Evolutionary conservation across 2,113 vertebrate genomes (phyloP), one percentile per base, ranked within the genome.

Genomic region (Zingel zingel): DNA sequence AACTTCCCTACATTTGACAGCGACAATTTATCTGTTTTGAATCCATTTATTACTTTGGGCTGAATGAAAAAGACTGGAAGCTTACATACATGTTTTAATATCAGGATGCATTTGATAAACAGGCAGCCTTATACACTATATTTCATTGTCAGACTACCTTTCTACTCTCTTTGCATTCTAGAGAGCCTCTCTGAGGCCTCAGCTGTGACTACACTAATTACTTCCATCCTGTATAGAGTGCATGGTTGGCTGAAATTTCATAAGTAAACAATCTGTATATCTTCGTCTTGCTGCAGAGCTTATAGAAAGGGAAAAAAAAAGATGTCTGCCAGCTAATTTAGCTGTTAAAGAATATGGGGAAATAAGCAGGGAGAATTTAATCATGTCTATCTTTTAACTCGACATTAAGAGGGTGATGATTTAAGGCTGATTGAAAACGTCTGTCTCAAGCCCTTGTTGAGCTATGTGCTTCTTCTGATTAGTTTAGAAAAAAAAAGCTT

Each of bases 201-300:
- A 76, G 84, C 90, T 93, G 89, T 82, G 85, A 90, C 84, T 69
- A 43, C 69, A 56, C 81, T 91, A 91, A 92, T 92, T 86, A 89
- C 86, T 87, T 74, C 66, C 23, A 71, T 71, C 81, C 82, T 82
- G 70, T 83, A 79, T 66, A 51, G 81, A 48, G 76, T 39, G 81
- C 86, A 79, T 6, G 83, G 82, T 62, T 78, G 82, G 78, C 82
- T 90, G 73, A 88, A 64, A 87, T 85, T 68, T 62, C 54, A 64
- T 21, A 75, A 81, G 85, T 85, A 86, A 89, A 89, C 91, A 90
- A 91, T 89, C 79, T 67, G 76, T 48, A 77, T 84, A 89, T 89
- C 77, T 90, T 77, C 48, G 62, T 47, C 47, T 77, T 77, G 51
- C 62, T 47, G 48, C 16, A 56, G 71, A 64, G 73, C 79, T 82